Evolutionary conservation across 1,140 invertebrate genomes (phyloP).

Genomic region (Augochlora pura): DNA sequence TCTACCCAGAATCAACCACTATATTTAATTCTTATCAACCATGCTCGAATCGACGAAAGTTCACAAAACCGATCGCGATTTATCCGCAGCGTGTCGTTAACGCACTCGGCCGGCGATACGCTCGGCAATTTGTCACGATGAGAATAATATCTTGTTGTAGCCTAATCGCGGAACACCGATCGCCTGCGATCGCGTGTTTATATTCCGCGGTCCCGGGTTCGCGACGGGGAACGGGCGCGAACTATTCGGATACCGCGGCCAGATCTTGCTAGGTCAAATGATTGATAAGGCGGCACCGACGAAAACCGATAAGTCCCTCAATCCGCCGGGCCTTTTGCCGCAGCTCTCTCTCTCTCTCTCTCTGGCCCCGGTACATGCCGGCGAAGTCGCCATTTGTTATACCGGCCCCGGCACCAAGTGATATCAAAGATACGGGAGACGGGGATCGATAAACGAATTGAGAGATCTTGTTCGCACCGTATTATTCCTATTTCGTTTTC

Average conservation of each 20-base stretch:
- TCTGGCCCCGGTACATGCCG: no score
- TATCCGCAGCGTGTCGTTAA: background rate
- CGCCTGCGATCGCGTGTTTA: conserved; percentile 12
- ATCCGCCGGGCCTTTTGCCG: no score
- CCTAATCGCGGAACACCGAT: conserved; percentile 15
- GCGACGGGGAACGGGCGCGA: conserved; percentile 27
- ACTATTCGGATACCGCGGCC: conserved; percentile 24
- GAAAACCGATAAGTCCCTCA: conserved; percentile 36
- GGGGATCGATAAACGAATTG: conserved; percentile 37
- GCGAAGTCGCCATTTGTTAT: conserved; percentile 7
- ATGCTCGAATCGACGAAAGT: background rate
- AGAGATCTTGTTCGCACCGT: conserved; percentile 25
- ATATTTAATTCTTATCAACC: no score
- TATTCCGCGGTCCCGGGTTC: background rate
- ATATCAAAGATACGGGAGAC: conserved; percentile 26
- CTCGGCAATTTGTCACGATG: conserved; percentile 39
- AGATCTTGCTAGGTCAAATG: conserved; percentile 31
- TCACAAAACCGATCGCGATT: conserved; percentile 35
- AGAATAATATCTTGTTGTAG: conserved; percentile 10
- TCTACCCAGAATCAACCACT: no score
- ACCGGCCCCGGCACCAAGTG: background rate
- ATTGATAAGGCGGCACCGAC: conserved; percentile 33
- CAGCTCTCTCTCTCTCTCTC: no score
- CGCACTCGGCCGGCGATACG: background rate
- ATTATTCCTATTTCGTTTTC: conserved; percentile 35